phyloP scores from a whole-genome alignment of 2,888 invertebrate genomes.

The Megalurothrips usitatus region DNA sequence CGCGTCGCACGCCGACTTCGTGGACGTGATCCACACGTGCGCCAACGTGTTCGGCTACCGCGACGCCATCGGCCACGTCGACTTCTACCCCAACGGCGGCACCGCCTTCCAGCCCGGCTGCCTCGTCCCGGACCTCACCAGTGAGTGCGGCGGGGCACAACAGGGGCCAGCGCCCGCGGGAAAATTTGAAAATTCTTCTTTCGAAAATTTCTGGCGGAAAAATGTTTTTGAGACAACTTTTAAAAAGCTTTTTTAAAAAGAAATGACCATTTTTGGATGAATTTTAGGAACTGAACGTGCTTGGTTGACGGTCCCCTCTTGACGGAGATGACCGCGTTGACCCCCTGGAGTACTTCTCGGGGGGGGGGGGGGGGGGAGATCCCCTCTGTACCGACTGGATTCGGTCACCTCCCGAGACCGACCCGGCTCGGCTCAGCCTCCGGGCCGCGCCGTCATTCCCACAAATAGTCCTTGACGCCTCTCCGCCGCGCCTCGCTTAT shows the following conservation, averaged over 20 bases:
- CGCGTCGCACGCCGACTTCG: slow-evolving; percentile 56
- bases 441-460: slow-evolving; percentile 27
- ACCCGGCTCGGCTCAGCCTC: too few species aligned
- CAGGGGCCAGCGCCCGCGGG: not conserved
- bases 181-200: too few species aligned
- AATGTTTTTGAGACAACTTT: too few species aligned
- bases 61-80: slow-evolving; percentile 63
- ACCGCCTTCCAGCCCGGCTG: slow-evolving; percentile 46
- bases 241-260: too few species aligned
- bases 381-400: not conserved
- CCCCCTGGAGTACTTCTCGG: slow-evolving; percentile 34
- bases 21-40: slow-evolving; percentile 67
- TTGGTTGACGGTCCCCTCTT: slow-evolving; percentile 9
- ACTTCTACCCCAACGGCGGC: slow-evolving; percentile 66
- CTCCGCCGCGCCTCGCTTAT: slow-evolving; percentile 29
- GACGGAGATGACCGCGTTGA: slow-evolving; percentile 37
- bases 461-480: not conserved
- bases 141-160: slow-evolving; percentile 40
- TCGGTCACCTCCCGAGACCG: slow-evolving; percentile 8
- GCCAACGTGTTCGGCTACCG: slow-evolving; percentile 63
- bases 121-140: slow-evolving; percentile 41
- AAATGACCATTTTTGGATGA: too few species aligned
- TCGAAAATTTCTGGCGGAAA: too few species aligned
- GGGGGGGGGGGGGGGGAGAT: slow-evolving; percentile 28
- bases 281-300: too few species aligned